Percentiles rank a stretch among this genome's conserved stretches.
Evolutionary conservation across 2,113 vertebrate genomes (phyloP).

Genomic region (Accipiter cooperii): DNA sequence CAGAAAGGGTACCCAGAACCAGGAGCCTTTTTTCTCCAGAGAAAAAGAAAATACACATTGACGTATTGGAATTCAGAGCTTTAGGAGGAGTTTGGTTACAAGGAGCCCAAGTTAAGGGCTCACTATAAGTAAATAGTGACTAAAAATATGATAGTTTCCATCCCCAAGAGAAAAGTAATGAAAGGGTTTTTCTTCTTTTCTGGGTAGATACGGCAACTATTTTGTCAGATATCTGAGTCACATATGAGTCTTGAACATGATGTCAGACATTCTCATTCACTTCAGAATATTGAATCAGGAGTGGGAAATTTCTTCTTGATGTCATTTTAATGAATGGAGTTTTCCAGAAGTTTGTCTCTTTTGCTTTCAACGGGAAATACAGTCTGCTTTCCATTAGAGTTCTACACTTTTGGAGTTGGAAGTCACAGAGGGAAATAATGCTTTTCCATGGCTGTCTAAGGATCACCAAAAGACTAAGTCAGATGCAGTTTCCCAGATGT

Average conservation of each 20-base stretch:
- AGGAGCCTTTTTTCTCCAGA: neutral
- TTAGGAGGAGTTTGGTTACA: neutral
- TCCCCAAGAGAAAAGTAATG: neutral
- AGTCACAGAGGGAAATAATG: neutral
- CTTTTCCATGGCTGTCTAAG: neutral
- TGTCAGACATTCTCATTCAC: neutral
- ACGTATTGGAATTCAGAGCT: neutral
- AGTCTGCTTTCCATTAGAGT: neutral
- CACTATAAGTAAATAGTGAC: neutral
- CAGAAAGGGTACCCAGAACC: neutral
- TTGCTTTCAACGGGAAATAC: neutral
- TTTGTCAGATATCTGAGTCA: neutral
- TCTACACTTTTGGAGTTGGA: neutral
- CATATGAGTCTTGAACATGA: neutral
- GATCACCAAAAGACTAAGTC: neutral
- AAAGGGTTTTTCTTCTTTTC: neutral
- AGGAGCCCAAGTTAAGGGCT: neutral
- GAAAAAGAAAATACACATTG: neutral
- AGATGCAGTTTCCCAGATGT: neutral
- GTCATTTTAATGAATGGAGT: neutral
- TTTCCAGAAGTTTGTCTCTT: neutral
- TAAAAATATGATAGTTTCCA: neutral
- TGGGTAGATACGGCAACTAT: neutral
- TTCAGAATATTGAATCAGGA: neutral
- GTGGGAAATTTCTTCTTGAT: neutral